Base-by-base conservation (phyloP, 2,888 invertebrate species). In the Taphrorychus bicolor region DNA sequence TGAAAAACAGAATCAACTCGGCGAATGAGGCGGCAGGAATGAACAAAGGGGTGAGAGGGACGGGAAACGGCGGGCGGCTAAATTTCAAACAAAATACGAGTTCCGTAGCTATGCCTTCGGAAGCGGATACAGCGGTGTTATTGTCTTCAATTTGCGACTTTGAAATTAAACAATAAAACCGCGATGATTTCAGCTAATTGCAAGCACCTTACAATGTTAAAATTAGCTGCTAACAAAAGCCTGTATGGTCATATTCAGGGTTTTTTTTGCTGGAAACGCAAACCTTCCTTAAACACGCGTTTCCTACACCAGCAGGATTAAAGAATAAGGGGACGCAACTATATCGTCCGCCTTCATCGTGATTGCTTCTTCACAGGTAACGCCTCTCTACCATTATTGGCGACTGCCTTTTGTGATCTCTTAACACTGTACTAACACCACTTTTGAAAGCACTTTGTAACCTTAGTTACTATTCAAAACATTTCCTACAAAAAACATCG, bases 1-100 rank as follows among this genome's bases (percentile, higher is more conserved):
- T 84, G 80, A 81, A 81, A 81, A 81, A 81, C 81, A 79, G 79
- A 77, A 78, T 79, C 76, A 75, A 74, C 72, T 85, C 82, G 83
- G 84, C 81, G 81, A 82, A 82, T 83, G 73, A 72, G 67, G 69
- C 70, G 71, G 70, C 69, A 59, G 63, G 54, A 40, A 54, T 24
- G 54, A 54, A 40, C 16, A 21, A 40, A 21, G 17, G 54, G 32
- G 24, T 24, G 54, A 40, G n/a, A n/a, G 24, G 17, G 54, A 40
- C 22, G 41, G 42, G 23, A 57, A 9, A 16, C 19, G 54, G 24
- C 54, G 54, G 17, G 42, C 61, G 32, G 66, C 24, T 61, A 67
- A 62, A 68, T 63, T 81, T 79, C 81, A 79, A 81, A 82, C 81
- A 81, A 81, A 81, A 81, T 81, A 81, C 74, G 64, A 74, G 71